Evolutionary conservation across 2,797 vertebrate genomes (phyloP), one percentile per base, ranked within the genome.

Genomic region (Urocyon cinereoargenteus): DNA sequence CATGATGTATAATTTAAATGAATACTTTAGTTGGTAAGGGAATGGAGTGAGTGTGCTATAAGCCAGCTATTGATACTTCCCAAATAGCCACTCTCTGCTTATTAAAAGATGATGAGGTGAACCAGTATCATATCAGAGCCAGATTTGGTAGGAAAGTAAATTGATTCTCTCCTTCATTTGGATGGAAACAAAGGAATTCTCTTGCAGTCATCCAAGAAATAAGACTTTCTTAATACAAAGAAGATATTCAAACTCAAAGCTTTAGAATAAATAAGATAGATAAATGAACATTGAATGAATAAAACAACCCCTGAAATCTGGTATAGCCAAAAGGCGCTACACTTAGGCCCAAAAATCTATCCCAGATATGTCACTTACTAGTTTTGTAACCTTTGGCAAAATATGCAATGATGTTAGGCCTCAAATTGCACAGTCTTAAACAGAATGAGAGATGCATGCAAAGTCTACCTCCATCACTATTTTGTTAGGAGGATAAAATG

Each of bases 201-300:
- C 34, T 36, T 88, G 40, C 0, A 70, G 26, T 97, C 31, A 82
- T 19, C 13, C 6, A 10, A 96, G 70, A 82, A 91, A 86, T 34
- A 91, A 87, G 6, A 18, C 9, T 88, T 84, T 36, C 26, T 84
- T 73, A 82, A 14, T 10, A 82, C 28, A 90, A 85, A 87, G 55
- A n/a, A 36, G 10, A 59, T n/a, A 77, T 3, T 78, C 62, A 93
- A 97, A 19, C 31, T 77, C 14, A 77, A n/a, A 15, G 13, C 26
- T 91, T 95, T 59, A 66, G 93, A 94, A 82, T 18, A 95, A 90
- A 86, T 26, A 72, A 51, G 59, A 86, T 61, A 53, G 6, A 79
- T 16, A 73, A 81, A 95, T n/a, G 53, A 86, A 24, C 19, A 78
- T 45, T 10, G 70, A 85, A 90, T 15, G 53, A 91, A 88, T 11